Percentiles rank a stretch among this genome's conserved stretches.
These are phyloP conservation scores for Synanthedon myopaeformis DNA, from an alignment of 2,888 invertebrate genomes.

Conservation along the genomic window DNA sequence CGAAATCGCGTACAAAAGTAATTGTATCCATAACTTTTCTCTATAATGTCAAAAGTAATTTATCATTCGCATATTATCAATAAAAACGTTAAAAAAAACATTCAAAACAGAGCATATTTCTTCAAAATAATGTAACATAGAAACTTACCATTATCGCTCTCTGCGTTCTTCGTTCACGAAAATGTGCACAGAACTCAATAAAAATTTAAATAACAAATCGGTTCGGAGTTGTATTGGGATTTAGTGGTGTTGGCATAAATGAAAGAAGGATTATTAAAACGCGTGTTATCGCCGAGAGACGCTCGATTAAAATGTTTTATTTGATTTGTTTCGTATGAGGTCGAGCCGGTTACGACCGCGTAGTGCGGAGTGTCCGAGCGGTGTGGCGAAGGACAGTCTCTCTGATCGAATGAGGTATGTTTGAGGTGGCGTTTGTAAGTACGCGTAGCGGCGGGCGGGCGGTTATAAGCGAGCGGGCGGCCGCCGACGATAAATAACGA, in stretches of 20 bases:
- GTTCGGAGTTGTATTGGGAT: slow-evolving; percentile 62
- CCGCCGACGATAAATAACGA: slow-evolving; percentile 36
- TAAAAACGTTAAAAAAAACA: too few relatives aligned
- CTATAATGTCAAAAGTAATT: too few relatives aligned
- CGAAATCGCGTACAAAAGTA: too few relatives aligned
- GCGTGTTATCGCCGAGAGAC: slow-evolving; percentile 48
- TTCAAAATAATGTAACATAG: too few relatives aligned
- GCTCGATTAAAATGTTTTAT: slow-evolving; percentile 60
- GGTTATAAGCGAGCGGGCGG: slow-evolving; percentile 42
- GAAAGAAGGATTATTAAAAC: slow-evolving; percentile 50
- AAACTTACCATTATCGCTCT: slow-evolving; percentile 45
- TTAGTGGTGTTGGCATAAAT: slow-evolving; percentile 49
- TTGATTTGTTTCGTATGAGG: slow-evolving; percentile 27
- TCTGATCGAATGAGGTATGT: neutral
- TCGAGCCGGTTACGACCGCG: slow-evolving; percentile 24
- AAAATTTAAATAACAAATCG: slow-evolving; percentile 47
- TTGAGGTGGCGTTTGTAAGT: neutral
- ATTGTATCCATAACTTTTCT: too few relatives aligned
- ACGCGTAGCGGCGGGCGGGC: slow-evolving; percentile 33
- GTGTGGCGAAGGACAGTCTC: slow-evolving; percentile 6
- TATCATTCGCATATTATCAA: too few relatives aligned
- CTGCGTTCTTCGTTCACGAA: slow-evolving; percentile 35
- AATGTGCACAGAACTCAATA: slow-evolving; percentile 53
- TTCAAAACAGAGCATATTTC: too few relatives aligned
- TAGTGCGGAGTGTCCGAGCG: slow-evolving; percentile 28